A percentile compares a stretch with the other conserved stretches of the same genome.
Evolutionary conservation across 2,888 invertebrate genomes (phyloP).

Genomic region (Trissoscelio sp.): DNA sequence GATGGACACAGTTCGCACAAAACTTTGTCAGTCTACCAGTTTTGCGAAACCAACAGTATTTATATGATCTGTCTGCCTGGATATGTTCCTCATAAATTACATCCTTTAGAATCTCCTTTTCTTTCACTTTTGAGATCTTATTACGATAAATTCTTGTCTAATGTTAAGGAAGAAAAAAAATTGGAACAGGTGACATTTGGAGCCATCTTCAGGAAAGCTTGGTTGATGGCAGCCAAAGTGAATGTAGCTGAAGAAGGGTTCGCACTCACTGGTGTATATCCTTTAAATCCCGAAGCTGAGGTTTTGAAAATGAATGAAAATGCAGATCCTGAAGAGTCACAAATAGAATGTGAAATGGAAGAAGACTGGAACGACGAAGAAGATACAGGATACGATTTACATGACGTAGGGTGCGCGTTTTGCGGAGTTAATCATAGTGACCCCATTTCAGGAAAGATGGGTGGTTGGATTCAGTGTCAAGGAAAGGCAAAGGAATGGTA

Average conservation of each 20-base stretch:
- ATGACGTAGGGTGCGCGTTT: not conserved
- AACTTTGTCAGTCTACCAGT: not conserved
- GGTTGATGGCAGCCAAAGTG: constrained; percentile 4
- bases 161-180: not conserved
- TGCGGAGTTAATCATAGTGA: not conserved
- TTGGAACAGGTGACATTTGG: not conserved
- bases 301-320: not conserved
- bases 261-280: not conserved
- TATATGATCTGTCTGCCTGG: not conserved
- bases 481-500: not conserved
- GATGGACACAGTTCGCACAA: not conserved
- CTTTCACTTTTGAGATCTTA: not conserved
- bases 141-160: not conserved
- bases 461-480: constrained; percentile 2
- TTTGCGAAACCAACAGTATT: not conserved
- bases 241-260: not conserved
- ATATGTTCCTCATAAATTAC: too few species aligned
- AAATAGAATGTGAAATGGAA: not conserved
- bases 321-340: not conserved
- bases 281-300: not conserved
- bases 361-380: not conserved
- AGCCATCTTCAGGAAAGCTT: not conserved
- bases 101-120: not conserved
- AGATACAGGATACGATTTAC: not conserved
- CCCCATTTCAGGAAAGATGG: not conserved